Conservation (phyloP, 53 echinoderm and acorn worm species). For the Arbacia lixula region DNA sequence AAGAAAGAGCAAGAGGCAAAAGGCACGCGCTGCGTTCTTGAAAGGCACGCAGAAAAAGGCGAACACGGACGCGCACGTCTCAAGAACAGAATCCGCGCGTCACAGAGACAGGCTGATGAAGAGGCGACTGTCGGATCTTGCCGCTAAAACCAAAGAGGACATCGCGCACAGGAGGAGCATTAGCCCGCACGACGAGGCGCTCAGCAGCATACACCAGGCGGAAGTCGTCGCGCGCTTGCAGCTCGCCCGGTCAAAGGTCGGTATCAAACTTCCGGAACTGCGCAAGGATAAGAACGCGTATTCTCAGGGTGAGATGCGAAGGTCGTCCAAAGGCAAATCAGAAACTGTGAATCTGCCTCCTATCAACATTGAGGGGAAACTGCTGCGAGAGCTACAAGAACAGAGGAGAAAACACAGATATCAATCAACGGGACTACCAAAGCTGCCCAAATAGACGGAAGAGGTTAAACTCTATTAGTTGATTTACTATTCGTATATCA, state of each 20-base stretch:
- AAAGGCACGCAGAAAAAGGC: background rate
- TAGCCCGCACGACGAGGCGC: slow-evolving; percentile 35
- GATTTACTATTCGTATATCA: too few species aligned
- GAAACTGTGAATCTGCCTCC: slow-evolving; percentile 27
- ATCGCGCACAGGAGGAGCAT: slow-evolving; percentile 25
- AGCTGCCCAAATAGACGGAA: slow-evolving; percentile 28
- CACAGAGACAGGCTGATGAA: slow-evolving; percentile 13
- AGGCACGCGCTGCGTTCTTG: background rate
- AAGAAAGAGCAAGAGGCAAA: slow-evolving; percentile 24
- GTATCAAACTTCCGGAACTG: slow-evolving; percentile 24
- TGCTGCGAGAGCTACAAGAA: slow-evolving; percentile 45
- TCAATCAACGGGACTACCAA: slow-evolving; percentile 38
- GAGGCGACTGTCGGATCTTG: slow-evolving; percentile 29
- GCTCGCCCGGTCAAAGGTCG: slow-evolving; percentile 41
- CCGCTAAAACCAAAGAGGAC: slow-evolving; percentile 35
- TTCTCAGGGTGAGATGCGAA: background rate
- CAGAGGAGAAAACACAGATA: slow-evolving; percentile 51
- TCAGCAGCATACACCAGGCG: slow-evolving; percentile 43
- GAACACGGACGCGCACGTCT: background rate
- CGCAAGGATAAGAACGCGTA: background rate
- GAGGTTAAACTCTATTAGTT: background rate
- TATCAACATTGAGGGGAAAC: slow-evolving; percentile 34
- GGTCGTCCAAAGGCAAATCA: background rate
- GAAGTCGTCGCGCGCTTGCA: slow-evolving; percentile 41
- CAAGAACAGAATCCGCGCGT: slow-evolving; percentile 39